phyloP scores from a whole-genome alignment of 35 echinoderm and acorn worm species.

The Patiria miniata region DNA sequence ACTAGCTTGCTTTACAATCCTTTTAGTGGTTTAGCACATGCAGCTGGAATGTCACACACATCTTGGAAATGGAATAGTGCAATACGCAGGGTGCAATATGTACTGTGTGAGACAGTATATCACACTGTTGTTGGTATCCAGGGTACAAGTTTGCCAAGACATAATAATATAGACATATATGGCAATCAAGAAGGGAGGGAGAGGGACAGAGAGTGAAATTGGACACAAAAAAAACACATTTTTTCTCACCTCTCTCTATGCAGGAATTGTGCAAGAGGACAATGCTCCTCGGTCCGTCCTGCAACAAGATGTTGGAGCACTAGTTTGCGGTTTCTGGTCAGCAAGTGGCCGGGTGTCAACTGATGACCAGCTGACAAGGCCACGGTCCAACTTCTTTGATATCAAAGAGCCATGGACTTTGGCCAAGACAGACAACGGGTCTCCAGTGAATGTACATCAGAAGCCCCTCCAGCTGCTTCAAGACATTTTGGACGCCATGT shows the following conservation, averaged over 20 bases:
- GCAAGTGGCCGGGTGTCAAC: neutral
- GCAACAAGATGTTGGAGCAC: conserved; percentile 2
- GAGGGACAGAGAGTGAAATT: neutral
- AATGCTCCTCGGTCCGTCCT: neutral
- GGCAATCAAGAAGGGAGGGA: neutral
- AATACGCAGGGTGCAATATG: no score
- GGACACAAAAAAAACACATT: no score
- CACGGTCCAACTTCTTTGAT: neutral
- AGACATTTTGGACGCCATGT: neutral
- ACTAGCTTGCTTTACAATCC: no score
- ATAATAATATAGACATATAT: neutral
- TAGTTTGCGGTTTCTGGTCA: neutral
- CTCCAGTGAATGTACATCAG: neutral
- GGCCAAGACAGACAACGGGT: neutral
- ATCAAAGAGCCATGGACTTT: neutral
- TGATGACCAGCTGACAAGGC: neutral
- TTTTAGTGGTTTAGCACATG: no score
- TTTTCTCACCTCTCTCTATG: neutral
- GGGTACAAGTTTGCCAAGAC: neutral
- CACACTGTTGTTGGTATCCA: neutral
- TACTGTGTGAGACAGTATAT: no score
- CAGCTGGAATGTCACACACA: no score
- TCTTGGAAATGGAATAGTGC: no score
- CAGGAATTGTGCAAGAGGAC: neutral
- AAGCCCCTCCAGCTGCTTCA: neutral